phyloP scores from a whole-genome alignment of 2,888 invertebrate species.

The Netelia fuscicornis region DNA sequence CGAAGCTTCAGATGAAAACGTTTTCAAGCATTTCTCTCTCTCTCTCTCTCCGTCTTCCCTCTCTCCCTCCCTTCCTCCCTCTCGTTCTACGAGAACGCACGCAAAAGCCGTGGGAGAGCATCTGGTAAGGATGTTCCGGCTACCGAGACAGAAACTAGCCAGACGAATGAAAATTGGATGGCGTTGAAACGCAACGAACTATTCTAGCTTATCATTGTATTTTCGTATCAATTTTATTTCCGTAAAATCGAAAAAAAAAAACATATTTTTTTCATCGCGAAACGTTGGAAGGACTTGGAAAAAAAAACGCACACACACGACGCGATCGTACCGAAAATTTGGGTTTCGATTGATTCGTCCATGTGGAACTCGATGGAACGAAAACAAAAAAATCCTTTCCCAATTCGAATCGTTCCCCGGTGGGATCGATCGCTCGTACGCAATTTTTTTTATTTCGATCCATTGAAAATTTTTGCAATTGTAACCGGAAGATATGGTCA shows the following conservation, averaged over 20 bases:
- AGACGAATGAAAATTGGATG: constrained; percentile 51
- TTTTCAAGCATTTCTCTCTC: constrained; percentile 31
- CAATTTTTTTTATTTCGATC: background rate
- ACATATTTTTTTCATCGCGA: background rate
- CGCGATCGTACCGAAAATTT: no score
- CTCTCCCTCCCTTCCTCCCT: constrained; percentile 16
- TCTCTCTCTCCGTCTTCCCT: background rate
- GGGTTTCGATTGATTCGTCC: background rate
- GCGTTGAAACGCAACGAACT: background rate
- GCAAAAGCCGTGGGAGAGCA: constrained; percentile 37
- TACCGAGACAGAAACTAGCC: constrained; percentile 48
- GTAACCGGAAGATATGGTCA: constrained; percentile 11
- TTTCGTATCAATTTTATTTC: background rate
- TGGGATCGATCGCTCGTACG: background rate
- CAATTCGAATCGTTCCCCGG: background rate
- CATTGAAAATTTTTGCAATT: background rate
- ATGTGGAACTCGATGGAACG: background rate
- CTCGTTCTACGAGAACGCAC: background rate
- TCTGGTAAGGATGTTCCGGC: constrained; percentile 57
- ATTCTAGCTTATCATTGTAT: background rate
- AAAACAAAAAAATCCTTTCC: constrained; percentile 5
- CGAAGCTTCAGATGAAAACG: constrained; percentile 43
- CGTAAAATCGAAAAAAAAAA: background rate
- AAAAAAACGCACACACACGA: no score
- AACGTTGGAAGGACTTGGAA: no score